These are phyloP conservation scores for Poeciliopsis retropinna DNA, from an alignment of 2,113 vertebrate species.

Conservation along the genomic window DNA sequence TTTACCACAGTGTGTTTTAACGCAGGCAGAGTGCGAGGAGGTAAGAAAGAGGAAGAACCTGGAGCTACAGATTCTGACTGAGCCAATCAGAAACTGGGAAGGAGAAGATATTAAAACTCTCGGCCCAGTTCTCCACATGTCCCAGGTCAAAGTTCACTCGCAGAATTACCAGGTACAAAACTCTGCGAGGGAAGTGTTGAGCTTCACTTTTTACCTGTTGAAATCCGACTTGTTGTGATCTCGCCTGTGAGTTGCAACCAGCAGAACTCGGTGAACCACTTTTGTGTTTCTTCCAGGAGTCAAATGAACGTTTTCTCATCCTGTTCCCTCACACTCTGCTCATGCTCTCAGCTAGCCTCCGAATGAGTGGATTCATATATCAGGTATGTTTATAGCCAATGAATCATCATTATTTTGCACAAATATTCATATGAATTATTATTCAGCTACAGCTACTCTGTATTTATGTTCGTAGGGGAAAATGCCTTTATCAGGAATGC, in stretches of 20 bases:
- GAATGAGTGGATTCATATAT: slow-evolving; percentile 99
- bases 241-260: no score
- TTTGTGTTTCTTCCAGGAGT: slow-evolving; percentile 81
- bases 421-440: not conserved
- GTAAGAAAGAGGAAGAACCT: slow-evolving; percentile 94
- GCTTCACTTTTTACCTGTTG: not conserved
- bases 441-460: not conserved
- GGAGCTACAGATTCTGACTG: slow-evolving; percentile 93
- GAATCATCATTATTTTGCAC: not conserved
- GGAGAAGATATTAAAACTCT: slow-evolving; percentile 92
- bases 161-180: slow-evolving; percentile 87
- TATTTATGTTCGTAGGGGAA: slow-evolving; percentile 81
- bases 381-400: slow-evolving; percentile 79
- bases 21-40: slow-evolving; percentile 91
- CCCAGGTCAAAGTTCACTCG: slow-evolving; percentile 88
- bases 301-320: slow-evolving; percentile 92
- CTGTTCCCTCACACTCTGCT: slow-evolving; percentile 93
- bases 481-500: slow-evolving; percentile 90
- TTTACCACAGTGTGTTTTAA: not conserved
- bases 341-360: slow-evolving; percentile 91
- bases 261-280: no score
- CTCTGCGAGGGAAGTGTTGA: not conserved
- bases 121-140: slow-evolving; percentile 92
- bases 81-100: slow-evolving; percentile 95
- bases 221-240: no score